These are phyloP conservation scores for Monomorium pharaonis DNA, from an alignment of 1,140 invertebrate genomes.

Conservation along the genomic window DNA sequence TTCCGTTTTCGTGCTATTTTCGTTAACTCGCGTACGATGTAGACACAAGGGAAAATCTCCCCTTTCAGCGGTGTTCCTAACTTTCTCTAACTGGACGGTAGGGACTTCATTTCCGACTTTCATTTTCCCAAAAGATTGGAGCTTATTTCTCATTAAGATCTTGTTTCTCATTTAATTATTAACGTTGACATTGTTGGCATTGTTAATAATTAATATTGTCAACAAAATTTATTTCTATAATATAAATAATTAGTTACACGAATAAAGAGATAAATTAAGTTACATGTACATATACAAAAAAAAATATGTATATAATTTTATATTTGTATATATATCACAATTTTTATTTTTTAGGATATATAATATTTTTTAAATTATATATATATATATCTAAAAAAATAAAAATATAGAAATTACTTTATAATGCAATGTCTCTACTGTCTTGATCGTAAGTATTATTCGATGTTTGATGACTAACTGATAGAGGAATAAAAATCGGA, in stretches of 20 bases:
- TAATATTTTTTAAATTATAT: no score
- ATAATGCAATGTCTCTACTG: not conserved
- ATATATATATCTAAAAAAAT: not conserved
- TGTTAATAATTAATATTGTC: slow-evolving; percentile 8
- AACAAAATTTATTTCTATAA: not conserved
- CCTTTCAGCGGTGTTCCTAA: not conserved
- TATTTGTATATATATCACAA: no score
- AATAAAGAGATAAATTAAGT: not conserved
- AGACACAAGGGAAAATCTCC: not conserved
- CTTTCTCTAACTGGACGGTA: not conserved
- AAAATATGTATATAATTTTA: no score
- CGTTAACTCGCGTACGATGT: not conserved
- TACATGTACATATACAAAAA: no score
- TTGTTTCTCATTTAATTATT: no score
- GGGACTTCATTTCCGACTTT: slow-evolving; percentile 1
- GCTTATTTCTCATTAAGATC: not conserved
- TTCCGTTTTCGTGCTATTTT: not conserved
- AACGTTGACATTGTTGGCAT: not conserved
- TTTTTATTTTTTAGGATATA: no score
- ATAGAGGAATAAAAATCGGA: not conserved
- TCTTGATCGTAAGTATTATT: not conserved
- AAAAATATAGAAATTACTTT: not conserved
- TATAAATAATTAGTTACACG: not conserved
- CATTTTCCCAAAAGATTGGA: not conserved
- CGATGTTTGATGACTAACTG: not conserved